phyloP scores from a whole-genome alignment of 2,888 invertebrate species.

The Polydrusus pterygomalis region DNA sequence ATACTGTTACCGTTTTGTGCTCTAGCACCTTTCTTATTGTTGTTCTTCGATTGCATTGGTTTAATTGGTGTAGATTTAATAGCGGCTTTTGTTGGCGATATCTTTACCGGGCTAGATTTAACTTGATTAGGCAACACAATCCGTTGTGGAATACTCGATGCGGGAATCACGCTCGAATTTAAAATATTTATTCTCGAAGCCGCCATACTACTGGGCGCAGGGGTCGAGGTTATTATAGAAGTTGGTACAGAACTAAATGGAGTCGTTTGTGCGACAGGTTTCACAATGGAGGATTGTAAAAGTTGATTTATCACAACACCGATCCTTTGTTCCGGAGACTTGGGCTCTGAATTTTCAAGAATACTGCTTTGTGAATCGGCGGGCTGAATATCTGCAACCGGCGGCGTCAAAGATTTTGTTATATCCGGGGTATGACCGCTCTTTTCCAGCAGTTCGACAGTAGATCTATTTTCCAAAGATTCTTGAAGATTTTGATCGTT shows the following conservation, averaged over 20 bases:
- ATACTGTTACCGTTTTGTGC: conserved; percentile 68
- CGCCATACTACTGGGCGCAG: conserved; percentile 64
- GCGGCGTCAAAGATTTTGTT: conserved; percentile 67
- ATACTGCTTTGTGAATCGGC: conserved; percentile 70
- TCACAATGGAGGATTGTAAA: conserved; percentile 63
- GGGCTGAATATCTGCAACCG: conserved; percentile 69
- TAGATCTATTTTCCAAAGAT: conserved; percentile 43
- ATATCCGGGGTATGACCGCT: conserved; percentile 60
- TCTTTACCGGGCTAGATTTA: conserved; percentile 72
- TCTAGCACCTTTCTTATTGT: conserved; percentile 53
- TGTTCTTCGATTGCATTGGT: conserved; percentile 71
- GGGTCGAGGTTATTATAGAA: conserved; percentile 66
- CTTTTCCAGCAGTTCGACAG: conserved; percentile 62
- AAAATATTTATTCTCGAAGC: conserved; percentile 69
- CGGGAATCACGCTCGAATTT: conserved; percentile 67
- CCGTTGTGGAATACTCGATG: conserved; percentile 69
- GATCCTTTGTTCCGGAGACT: conserved; percentile 64
- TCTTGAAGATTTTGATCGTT: conserved; percentile 49
- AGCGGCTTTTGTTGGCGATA: conserved; percentile 74
- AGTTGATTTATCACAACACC: conserved; percentile 55
- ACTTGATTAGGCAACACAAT: conserved; percentile 74
- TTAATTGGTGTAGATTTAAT: conserved; percentile 78
- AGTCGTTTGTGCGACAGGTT: conserved; percentile 67
- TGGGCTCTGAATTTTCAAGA: conserved; percentile 65
- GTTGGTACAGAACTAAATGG: conserved; percentile 67